Evolutionary conservation across 1,140 invertebrate species (phyloP).

Genomic region (Pygmarrhopalites habei): DNA sequence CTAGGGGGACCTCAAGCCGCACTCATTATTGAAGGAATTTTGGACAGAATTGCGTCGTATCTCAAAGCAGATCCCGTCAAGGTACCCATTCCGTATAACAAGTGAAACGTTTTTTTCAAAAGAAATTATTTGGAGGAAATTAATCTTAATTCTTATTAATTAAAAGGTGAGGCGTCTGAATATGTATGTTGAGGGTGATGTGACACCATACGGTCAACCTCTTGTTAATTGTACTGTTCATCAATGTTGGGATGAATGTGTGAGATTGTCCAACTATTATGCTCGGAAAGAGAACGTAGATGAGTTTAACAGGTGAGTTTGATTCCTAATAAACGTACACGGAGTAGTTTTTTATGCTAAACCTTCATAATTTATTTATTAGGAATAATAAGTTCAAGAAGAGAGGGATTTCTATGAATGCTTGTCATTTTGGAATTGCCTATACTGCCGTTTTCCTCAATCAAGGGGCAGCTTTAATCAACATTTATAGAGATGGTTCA

Average conservation of each 20-base stretch:
- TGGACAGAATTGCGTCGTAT: constrained; percentile 43
- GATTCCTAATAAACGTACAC: neutral
- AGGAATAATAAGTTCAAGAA: constrained; percentile 72
- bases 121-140: too few relatives aligned
- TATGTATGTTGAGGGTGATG: constrained; percentile 20
- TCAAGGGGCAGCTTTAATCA: constrained; percentile 79
- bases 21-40: constrained; percentile 44
- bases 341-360: neutral
- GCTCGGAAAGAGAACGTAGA: constrained; percentile 54
- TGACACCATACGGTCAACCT: constrained; percentile 69
- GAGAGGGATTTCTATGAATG: constrained; percentile 74
- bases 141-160: too few relatives aligned
- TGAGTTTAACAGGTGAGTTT: constrained; percentile 63
- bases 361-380: neutral
- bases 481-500: constrained; percentile 84
- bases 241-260: constrained; percentile 74
- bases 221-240: constrained; percentile 67
- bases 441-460: constrained; percentile 70
- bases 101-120: neutral
- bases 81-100: constrained; percentile 17
- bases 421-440: constrained; percentile 73
- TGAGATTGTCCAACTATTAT: constrained; percentile 58
- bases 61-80: constrained; percentile 42
- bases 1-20: constrained; percentile 47
- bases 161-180: constrained; percentile 20